Evolutionary conservation across 2,113 vertebrate species (phyloP).

Genomic region (Bettongia penicillata): DNA sequence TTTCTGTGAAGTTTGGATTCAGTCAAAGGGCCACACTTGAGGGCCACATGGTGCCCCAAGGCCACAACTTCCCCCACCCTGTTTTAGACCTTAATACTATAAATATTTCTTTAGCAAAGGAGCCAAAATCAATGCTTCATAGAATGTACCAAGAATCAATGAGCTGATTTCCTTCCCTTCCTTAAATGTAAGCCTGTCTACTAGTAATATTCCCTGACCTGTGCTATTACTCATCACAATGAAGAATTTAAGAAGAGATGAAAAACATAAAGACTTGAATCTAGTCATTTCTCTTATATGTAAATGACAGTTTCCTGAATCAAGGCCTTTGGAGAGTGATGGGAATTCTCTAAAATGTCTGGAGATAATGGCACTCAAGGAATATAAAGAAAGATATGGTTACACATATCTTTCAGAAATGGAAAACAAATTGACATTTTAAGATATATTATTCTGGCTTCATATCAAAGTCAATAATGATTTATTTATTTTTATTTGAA

Average conservation of each 20-base stretch:
- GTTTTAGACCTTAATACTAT: neutral
- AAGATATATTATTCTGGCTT: neutral
- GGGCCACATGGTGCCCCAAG: too few species aligned
- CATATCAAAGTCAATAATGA: constrained; percentile 1
- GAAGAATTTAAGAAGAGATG: neutral
- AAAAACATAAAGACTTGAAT: neutral
- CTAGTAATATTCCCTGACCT: neutral
- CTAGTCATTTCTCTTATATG: neutral
- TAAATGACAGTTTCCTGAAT: neutral
- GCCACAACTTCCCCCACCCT: neutral
- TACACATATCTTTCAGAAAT: neutral
- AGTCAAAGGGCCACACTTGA: too few species aligned
- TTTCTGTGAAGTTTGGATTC: too few species aligned
- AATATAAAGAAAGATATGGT: neutral
- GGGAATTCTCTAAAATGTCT: neutral
- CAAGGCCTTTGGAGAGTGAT: neutral
- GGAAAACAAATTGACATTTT: neutral
- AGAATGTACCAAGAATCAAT: neutral
- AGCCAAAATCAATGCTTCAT: neutral
- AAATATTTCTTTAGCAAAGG: neutral
- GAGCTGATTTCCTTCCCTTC: neutral
- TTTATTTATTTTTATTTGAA: constrained; percentile 26
- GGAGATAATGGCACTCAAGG: neutral
- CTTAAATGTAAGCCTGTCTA: neutral
- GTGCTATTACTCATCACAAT: neutral